Evolutionary conservation across 2,888 invertebrate species (phyloP), one percentile per base, ranked within the genome.

Genomic region (Formica aserva): DNA sequence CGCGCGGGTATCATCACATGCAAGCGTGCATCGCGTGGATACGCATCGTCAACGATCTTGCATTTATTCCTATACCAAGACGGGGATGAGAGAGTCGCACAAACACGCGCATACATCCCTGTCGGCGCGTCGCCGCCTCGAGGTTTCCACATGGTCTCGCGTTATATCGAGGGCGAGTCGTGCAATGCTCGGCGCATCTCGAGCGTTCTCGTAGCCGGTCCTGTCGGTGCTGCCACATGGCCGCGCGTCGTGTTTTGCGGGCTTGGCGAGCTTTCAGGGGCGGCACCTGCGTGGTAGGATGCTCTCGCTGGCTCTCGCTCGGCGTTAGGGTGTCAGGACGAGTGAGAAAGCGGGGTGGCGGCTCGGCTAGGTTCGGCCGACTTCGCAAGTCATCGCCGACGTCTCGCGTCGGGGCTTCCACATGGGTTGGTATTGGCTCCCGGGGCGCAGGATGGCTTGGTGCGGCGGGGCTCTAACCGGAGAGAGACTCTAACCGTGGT

Each of bases 341-440:
- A 85, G 83, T 86, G 74, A 86, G 81, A 83, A 84, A 86, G 77
- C 83, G 84, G 88, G 85, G 88, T 83, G 89, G 87, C 71, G 85
- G 86, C 88, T 93, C 94, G 93, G 92, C 69, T 84, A 90, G 86
- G 85, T 91, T 93, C 94, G 93, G 91, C 75, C 84, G 90, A 86
- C 86, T 92, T 94, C 94, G 94, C 92, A 90, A 92, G 90, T 91
- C 91, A 91, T 93, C 94, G 94, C 91, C 88, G 87, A 89, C 92
- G 92, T 92, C 92, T 92, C 93, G 92, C 91, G 92, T 93, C 92
- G 92, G 87, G 90, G 91, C 92, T 93, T 94, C 93, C 94, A 94
- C 94, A 94, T 94, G 94, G 94, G 92, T 93, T 93, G 94, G 94
- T 94, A 94, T 94, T 94, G 94, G 94, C 94, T 94, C 94, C 94